Base-by-base conservation (phyloP, 2,888 invertebrate species). In the Acleris laterana region DNA sequence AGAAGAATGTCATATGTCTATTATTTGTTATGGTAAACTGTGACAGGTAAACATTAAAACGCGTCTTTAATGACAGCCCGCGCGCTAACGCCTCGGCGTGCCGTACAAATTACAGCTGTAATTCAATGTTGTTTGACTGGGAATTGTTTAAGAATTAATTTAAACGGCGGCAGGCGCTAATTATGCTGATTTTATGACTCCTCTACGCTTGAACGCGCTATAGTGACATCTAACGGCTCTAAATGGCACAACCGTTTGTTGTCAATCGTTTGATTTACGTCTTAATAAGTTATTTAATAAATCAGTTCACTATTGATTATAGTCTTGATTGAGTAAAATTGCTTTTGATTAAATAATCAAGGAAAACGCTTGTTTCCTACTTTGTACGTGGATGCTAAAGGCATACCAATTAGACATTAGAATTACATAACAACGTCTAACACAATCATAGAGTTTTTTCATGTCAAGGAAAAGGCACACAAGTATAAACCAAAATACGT, bases 1-100 rank as follows among this genome's bases (percentile, higher is more conserved):
- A 71, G 72, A 83, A 81, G 83, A 85, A 87, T 85, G 85, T 82
- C 69, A 76, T 76, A 72, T 76, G 80, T 75, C 87, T 91, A 81
- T 90, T 83, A 91, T 90, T 90, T 90, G 89, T 75, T 90, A 90
- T 91, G 90, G 87, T 83, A 91, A 91, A 83, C 77, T 76, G 69
- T 76, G 75, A 76, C 77, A 79, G 78, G 76, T 68, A 68, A 71
- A 69, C 82, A 82, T 85, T 84, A 84, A 83, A 81, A 78, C 74
- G 79, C 78, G 77, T 77, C 79, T 74, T 76, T 89, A 90, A 90
- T 90, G 82, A 84, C 81, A 84, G 81, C 72, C 61, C 63, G 71
- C 71, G 71, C 65, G 72, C 71, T 70, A 76, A 75, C 76, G 77
- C 73, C 73, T 72, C 74, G 77, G 75, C 76, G 77, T 78, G 77